These are phyloP conservation scores for Drosophila nr. medialis DNA, from an alignment of 2,888 invertebrate species.

Conservation along the genomic window DNA sequence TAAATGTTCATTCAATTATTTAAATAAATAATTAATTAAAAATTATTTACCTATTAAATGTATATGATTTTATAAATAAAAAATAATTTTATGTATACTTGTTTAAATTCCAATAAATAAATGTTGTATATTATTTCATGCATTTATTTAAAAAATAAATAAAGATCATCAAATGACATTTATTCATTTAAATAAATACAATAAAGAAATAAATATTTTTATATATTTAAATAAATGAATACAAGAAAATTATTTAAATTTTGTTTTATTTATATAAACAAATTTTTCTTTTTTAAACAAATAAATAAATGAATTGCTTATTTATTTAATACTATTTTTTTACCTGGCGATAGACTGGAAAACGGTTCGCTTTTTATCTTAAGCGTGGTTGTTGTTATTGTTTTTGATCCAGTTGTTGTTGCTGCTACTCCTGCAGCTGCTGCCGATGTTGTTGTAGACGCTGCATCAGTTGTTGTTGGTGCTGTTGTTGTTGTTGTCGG, in stretches of 20 bases:
- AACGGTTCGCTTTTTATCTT: slow-evolving; percentile 57
- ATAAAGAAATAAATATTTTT: background rate
- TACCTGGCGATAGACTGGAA: slow-evolving; percentile 57
- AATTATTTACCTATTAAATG: background rate
- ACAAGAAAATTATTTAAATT: background rate
- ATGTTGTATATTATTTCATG: background rate
- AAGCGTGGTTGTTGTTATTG: slow-evolving; percentile 11
- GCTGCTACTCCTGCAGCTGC: slow-evolving; percentile 27
- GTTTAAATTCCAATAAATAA: background rate
- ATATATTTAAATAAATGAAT: background rate
- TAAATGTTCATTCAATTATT: background rate
- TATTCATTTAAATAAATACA: background rate
- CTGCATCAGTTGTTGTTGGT: slow-evolving; percentile 17
- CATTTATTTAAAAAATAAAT: background rate
- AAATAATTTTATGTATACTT: background rate
- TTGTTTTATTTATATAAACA: background rate
- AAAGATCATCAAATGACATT: background rate
- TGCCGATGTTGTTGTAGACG: slow-evolving; percentile 3
- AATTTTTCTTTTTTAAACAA: background rate
- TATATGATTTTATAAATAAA: background rate
- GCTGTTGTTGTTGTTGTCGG: slow-evolving; percentile 36
- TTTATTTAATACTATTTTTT: background rate
- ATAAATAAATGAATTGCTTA: background rate
- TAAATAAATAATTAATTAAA: too few relatives aligned
- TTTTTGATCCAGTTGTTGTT: slow-evolving; percentile 17